Evolutionary conservation across 2,888 invertebrate genomes (phyloP), one percentile per base, ranked within the genome.

Genomic region (Leptothorax acervorum): DNA sequence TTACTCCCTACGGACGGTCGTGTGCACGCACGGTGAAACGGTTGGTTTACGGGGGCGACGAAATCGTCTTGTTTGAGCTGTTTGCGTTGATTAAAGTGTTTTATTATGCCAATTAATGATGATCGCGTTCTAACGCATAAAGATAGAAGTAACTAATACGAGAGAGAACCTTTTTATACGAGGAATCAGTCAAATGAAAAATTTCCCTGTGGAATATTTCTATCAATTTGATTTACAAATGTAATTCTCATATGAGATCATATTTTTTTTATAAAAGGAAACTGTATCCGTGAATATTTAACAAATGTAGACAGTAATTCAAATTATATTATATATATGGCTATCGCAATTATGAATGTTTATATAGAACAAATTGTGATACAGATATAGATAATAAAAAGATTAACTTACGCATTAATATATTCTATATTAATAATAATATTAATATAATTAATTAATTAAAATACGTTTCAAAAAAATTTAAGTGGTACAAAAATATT

Each of bases 1-100:
- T 90, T 90, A 90, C 88, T 89, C 90, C 89, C 89, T 90, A 85
- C 87, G 90, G 90, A 88, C 87, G 74, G 81, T 85, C 86, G 88
- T 76, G 86, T 88, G 83, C 90, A 86, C 83, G 88, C 88, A 84
- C 66, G 78, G 66, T 85, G 84, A 78, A 85, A 82, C 81, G 73
- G 83, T 82, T 84, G 84, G 83, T 82, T 89, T 71, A 81, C 74
- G 55, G 87, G 65, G 55, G 73, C 71, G 71, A 55, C 79, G 65
- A 68, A 71, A 83, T 88, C 85, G 71, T 85, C 87, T 82, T 81
- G 70, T 74, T 84, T 65, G 63, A 68, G 65, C 71, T 70, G 62
- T 60, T 81, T 55, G 68, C 85, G 76, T 76, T 68, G 76, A 75
- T 71, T 84, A 71, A 81, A 79, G 79, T 79, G 85, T 84, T 83